Evolutionary conservation across 2,888 invertebrate species (phyloP).

Genomic region (Fragum whitleyi): DNA sequence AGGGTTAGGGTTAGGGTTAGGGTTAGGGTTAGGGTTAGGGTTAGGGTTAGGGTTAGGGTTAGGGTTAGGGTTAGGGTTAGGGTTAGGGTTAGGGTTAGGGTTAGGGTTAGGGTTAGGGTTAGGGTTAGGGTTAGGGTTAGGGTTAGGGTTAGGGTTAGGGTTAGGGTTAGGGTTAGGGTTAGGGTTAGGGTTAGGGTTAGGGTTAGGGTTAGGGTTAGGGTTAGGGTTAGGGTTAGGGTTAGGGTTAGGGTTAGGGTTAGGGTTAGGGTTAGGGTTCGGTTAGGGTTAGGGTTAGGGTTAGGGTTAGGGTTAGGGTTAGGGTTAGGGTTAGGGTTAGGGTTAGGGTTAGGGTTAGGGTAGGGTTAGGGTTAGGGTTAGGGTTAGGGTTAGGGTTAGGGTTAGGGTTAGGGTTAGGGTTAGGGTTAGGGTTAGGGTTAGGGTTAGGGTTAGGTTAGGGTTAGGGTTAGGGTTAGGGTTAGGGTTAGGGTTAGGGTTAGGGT

Average conservation of each 20-base stretch:
- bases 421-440: slow-evolving; percentile 66
- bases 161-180: slow-evolving; percentile 68
- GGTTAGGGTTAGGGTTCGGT: slow-evolving; percentile 70
- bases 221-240: slow-evolving; percentile 63
- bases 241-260: slow-evolving; percentile 62
- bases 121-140: slow-evolving; percentile 67
- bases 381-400: slow-evolving; percentile 40
- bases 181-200: slow-evolving; percentile 58
- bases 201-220: slow-evolving; percentile 55
- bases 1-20: slow-evolving; percentile 54
- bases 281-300: slow-evolving; percentile 69
- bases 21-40: slow-evolving; percentile 71
- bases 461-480: slow-evolving; percentile 64
- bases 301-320: slow-evolving; percentile 67
- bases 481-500: slow-evolving; percentile 49
- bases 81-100: slow-evolving; percentile 68
- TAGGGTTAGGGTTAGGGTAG: slow-evolving; percentile 62
- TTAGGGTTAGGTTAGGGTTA: slow-evolving; percentile 54
- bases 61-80: slow-evolving; percentile 59
- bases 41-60: slow-evolving; percentile 48
- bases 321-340: slow-evolving; percentile 60
- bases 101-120: slow-evolving; percentile 50
- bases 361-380: slow-evolving; percentile 56
- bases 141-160: slow-evolving; percentile 69
- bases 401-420: slow-evolving; percentile 35